These are phyloP conservation scores for Cynopterus brachyotis DNA, from an alignment of 2,113 vertebrate genomes.

Conservation along the genomic window DNA sequence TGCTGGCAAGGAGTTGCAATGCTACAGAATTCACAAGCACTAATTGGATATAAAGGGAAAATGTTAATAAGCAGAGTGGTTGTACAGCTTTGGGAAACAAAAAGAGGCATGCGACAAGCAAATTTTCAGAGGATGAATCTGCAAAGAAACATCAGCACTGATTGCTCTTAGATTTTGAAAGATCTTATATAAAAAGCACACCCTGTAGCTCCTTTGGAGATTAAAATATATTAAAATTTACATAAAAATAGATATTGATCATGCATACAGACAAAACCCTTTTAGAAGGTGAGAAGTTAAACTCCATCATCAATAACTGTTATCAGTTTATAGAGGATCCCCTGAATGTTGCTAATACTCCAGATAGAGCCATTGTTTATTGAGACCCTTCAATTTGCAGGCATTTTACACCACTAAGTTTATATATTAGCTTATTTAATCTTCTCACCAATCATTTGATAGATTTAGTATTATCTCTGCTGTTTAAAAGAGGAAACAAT, in stretches of 20 bases:
- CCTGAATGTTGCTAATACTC: neutral
- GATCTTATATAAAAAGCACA: neutral
- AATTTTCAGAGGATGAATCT: neutral
- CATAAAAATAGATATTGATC: neutral
- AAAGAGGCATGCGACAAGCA: neutral
- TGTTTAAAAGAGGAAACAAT: neutral
- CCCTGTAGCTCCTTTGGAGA: neutral
- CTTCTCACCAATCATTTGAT: neutral
- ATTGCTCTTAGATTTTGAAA: neutral
- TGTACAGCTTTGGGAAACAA: neutral
- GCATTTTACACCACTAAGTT: neutral
- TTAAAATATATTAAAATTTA: conserved; percentile 24
- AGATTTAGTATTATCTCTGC: neutral
- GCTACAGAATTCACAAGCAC: neutral
- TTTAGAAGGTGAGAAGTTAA: neutral
- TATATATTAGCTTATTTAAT: neutral
- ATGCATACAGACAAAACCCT: neutral
- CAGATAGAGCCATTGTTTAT: neutral
- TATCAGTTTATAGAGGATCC: neutral
- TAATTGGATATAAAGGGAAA: neutral
- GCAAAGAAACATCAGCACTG: neutral
- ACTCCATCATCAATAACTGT: neutral
- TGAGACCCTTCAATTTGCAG: neutral
- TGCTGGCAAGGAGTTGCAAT: neutral
- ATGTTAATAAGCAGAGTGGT: neutral